phyloP scores from a whole-genome alignment of 2,888 invertebrate species.

The Allophyes oxyacanthae region DNA sequence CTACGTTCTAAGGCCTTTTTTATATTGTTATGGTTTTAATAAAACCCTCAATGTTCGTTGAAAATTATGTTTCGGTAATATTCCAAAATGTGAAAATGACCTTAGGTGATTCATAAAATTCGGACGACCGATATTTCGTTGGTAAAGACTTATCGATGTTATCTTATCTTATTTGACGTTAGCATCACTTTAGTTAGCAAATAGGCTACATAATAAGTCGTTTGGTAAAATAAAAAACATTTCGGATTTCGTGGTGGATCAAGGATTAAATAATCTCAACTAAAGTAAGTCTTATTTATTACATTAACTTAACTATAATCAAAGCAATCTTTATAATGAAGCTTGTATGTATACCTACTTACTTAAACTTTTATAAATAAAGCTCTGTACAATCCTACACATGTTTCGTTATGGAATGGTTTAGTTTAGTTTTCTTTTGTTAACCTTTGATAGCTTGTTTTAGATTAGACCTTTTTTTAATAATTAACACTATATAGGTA shows the following conservation, averaged over 20 bases:
- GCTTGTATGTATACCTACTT: too few relatives aligned
- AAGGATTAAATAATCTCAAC: conserved; percentile 20
- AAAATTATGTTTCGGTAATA: too few relatives aligned
- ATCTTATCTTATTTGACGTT: conserved; percentile 51
- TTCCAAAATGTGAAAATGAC: conserved; percentile 1
- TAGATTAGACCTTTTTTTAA: too few relatives aligned
- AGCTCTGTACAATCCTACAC: too few relatives aligned
- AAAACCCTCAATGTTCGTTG: too few relatives aligned
- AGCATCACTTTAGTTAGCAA: conserved; percentile 28
- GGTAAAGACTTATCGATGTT: conserved; percentile 48
- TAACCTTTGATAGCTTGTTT: too few relatives aligned
- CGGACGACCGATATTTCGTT: conserved; percentile 26
- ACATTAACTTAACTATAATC: background rate
- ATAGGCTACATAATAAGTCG: conserved; percentile 43
- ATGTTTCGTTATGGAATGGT: too few relatives aligned
- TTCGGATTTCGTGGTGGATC: conserved; percentile 29
- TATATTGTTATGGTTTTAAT: conserved; percentile 1
- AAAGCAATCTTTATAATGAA: too few relatives aligned
- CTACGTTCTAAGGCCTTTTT: background rate
- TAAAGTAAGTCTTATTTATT: conserved; percentile 30
- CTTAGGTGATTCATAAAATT: conserved; percentile 29
- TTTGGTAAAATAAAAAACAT: conserved; percentile 37
- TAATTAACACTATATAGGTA: too few relatives aligned
- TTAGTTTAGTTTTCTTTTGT: too few relatives aligned
- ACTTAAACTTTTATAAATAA: too few relatives aligned